Conservation (phyloP, 2,888 invertebrate species). For the Drosophila quinaria region DNA sequence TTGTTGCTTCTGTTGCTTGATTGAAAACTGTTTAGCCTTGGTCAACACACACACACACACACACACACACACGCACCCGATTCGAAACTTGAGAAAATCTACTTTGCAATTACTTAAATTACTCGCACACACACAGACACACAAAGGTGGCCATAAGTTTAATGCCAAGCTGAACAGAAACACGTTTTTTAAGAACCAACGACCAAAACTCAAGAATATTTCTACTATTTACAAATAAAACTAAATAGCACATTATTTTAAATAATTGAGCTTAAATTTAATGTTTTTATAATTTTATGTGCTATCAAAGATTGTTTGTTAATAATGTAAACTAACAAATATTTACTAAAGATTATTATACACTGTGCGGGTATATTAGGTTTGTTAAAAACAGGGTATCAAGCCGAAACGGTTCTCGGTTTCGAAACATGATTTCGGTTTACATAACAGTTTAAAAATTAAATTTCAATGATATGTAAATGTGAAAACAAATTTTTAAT, state of each 20-base stretch:
- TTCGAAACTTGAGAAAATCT: conserved; percentile 47
- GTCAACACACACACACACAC: conserved; percentile 18
- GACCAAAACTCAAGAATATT: conserved; percentile 19
- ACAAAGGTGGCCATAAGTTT: conserved; percentile 7
- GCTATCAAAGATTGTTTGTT: not conserved
- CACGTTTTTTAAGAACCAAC: conserved; percentile 18
- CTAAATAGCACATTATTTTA: not conserved
- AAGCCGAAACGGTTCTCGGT: too few relatives aligned
- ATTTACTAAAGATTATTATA: too few relatives aligned
- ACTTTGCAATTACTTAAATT: conserved; percentile 38
- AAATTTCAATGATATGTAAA: too few relatives aligned
- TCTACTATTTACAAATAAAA: not conserved
- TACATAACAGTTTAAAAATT: too few relatives aligned
- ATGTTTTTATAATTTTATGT: not conserved
- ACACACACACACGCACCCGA: conserved; percentile 7
- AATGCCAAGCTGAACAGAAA: conserved; percentile 29
- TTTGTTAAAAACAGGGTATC: too few relatives aligned
- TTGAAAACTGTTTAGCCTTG: conserved; percentile 57
- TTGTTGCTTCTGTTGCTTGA: conserved; percentile 22
- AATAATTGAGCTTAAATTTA: not conserved
- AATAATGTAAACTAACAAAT: too few relatives aligned
- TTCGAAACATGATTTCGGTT: too few relatives aligned
- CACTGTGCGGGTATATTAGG: too few relatives aligned
- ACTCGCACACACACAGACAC: conserved; percentile 4
- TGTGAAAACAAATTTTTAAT: too few relatives aligned